Conservation (phyloP, 2,888 invertebrate species). For the Nemoura dubitans region DNA sequence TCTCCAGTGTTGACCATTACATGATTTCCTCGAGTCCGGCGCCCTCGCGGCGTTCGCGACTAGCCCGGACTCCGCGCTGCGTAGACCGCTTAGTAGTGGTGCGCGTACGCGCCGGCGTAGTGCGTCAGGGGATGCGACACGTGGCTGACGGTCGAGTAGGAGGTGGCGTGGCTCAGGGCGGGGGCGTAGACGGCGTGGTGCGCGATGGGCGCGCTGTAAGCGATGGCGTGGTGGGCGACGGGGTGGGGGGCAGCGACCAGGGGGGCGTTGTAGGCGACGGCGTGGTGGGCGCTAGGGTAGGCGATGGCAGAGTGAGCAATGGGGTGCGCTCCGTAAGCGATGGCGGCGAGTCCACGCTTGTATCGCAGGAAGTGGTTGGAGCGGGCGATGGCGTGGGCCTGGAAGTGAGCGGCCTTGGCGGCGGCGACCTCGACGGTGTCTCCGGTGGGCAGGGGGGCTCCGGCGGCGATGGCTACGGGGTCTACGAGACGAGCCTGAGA, state of each 20-base stretch:
- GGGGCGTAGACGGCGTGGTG: constrained; percentile 22
- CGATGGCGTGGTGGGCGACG: neutral
- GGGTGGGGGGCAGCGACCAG: constrained; percentile 58
- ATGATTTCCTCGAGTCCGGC: neutral
- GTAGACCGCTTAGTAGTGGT: constrained; percentile 13
- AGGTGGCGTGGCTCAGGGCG: constrained; percentile 14
- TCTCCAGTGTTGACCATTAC: constrained; percentile 29
- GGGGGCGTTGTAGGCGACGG: constrained; percentile 54
- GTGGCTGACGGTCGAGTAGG: neutral
- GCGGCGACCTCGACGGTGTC: constrained; percentile 51
- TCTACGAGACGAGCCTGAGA: neutral
- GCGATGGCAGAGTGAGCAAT: constrained; percentile 46
- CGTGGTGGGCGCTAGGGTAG: constrained; percentile 14
- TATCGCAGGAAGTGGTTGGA: constrained; percentile 10
- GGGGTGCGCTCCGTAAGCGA: constrained; percentile 53
- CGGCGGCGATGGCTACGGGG: constrained; percentile 26
- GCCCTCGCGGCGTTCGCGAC: too few relatives aligned
- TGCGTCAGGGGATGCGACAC: constrained; percentile 15
- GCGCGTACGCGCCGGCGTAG: constrained; percentile 7
- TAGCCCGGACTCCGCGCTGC: neutral
- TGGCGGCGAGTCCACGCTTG: constrained; percentile 53
- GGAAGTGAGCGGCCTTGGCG: constrained; percentile 52
- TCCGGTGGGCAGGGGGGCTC: constrained; percentile 35
- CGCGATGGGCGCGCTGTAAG: constrained; percentile 15
- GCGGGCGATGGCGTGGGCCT: constrained; percentile 40